phyloP scores from a whole-genome alignment of 2,113 vertebrate species.

The Equus quagga region DNA sequence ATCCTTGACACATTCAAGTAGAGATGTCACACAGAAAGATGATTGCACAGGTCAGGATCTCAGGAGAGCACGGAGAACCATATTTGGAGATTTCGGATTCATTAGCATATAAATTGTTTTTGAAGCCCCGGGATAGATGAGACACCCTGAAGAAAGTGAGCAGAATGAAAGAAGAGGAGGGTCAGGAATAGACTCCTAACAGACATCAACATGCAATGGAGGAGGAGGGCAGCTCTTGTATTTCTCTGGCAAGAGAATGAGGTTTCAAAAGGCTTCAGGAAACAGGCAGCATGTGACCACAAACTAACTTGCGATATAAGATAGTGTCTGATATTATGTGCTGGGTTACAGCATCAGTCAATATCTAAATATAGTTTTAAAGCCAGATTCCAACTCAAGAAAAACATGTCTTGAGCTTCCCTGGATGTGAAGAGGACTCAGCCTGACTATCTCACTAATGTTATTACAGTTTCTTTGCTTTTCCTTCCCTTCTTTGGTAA shows the following conservation, averaged over 20 bases:
- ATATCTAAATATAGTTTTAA: constrained; percentile 44
- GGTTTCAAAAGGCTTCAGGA: constrained; percentile 31
- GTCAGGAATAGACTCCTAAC: neutral
- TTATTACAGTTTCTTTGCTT: constrained; percentile 61
- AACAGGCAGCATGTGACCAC: constrained; percentile 1
- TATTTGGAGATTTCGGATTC: neutral
- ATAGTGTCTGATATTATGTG: constrained; percentile 13
- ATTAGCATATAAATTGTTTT: neutral
- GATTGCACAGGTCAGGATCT: neutral
- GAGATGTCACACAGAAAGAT: neutral
- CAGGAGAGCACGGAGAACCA: neutral
- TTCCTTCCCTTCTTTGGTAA: constrained; percentile 76
- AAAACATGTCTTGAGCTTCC: constrained; percentile 22
- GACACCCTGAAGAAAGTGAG: neutral
- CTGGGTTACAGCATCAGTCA: neutral
- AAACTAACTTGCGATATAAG: neutral
- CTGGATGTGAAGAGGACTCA: constrained; percentile 34
- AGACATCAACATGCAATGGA: neutral
- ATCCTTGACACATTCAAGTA: neutral
- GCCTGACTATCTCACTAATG: constrained; percentile 52
- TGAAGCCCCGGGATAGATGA: neutral
- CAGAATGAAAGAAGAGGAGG: neutral
- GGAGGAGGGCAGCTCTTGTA: neutral
- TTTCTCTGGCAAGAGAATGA: constrained; percentile 27
- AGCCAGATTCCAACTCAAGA: constrained; percentile 29